These are phyloP conservation scores for Labeo catla DNA, from an alignment of 2,113 vertebrate genomes.

Conservation along the genomic window DNA sequence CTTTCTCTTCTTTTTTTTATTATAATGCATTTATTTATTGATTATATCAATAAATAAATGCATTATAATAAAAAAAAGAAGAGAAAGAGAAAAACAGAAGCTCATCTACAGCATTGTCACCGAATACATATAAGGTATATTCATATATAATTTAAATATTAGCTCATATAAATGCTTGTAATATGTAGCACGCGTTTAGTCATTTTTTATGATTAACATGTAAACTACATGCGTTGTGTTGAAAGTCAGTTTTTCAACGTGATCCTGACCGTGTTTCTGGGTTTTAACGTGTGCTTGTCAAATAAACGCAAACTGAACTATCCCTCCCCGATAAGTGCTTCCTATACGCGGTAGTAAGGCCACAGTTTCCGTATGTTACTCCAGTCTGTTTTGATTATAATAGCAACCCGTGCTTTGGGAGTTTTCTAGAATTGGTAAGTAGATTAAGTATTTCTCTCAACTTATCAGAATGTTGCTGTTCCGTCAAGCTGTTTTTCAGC, in stretches of 20 bases:
- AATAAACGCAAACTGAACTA: not conserved
- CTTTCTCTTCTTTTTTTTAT: no score
- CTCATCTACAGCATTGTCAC: no score
- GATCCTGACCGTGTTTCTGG: not conserved
- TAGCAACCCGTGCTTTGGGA: not conserved
- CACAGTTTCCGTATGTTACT: slow-evolving; percentile 18
- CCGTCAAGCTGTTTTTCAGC: not conserved
- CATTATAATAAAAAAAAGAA: no score
- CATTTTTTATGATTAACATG: not conserved
- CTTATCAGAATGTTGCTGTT: not conserved
- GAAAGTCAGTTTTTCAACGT: not conserved
- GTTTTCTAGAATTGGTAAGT: not conserved
- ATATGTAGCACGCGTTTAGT: not conserved
- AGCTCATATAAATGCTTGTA: not conserved
- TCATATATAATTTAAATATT: no score
- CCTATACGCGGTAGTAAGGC: not conserved
- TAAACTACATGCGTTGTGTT: not conserved
- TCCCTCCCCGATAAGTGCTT: not conserved
- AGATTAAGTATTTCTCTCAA: not conserved
- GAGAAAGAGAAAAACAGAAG: no score
- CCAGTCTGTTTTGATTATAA: not conserved
- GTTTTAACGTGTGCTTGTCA: not conserved
- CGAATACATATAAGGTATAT: no score
- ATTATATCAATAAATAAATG: no score
- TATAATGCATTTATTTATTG: no score